These are phyloP conservation scores for Potamilus streckersoni DNA, from an alignment of 1,140 invertebrate genomes.

Conservation along the genomic window DNA sequence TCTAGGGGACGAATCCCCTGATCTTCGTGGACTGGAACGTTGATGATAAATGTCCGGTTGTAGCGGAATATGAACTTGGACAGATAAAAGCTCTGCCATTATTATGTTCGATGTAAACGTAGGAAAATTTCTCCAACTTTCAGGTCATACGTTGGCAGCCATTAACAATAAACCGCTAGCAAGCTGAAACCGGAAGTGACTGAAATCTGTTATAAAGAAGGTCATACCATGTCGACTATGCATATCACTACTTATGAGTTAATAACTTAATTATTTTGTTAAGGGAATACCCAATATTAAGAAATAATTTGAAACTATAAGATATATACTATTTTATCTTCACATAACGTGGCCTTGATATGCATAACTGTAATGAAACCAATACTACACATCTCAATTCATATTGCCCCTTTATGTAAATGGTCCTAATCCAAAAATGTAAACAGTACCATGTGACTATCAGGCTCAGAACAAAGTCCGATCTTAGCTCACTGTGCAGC, in stretches of 20 bases:
- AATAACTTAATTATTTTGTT: too few relatives aligned
- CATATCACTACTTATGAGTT: too few relatives aligned
- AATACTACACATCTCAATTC: not conserved
- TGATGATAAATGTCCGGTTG: slow-evolving; percentile 21
- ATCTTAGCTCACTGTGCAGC: too few relatives aligned
- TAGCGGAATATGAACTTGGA: slow-evolving; percentile 60
- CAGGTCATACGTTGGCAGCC: too few relatives aligned
- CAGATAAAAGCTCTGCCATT: slow-evolving; percentile 60
- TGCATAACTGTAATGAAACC: not conserved
- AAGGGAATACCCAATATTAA: too few relatives aligned
- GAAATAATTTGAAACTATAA: not conserved
- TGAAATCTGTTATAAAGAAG: too few relatives aligned
- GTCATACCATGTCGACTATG: too few relatives aligned
- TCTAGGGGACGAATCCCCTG: slow-evolving; percentile 18
- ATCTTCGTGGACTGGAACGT: slow-evolving; percentile 18
- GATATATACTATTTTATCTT: not conserved
- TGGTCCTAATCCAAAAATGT: slow-evolving; percentile 12
- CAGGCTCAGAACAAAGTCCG: too few relatives aligned
- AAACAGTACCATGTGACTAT: slow-evolving; percentile 12
- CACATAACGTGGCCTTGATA: slow-evolving; percentile 5
- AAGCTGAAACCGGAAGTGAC: too few relatives aligned
- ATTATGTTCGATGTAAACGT: not conserved
- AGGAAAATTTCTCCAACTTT: too few relatives aligned
- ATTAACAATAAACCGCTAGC: too few relatives aligned
- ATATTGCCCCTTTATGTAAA: not conserved